Evolutionary conservation across 2,888 invertebrate genomes (phyloP), one percentile per base, ranked within the genome.

Genomic region (Himalopsyche japonica): DNA sequence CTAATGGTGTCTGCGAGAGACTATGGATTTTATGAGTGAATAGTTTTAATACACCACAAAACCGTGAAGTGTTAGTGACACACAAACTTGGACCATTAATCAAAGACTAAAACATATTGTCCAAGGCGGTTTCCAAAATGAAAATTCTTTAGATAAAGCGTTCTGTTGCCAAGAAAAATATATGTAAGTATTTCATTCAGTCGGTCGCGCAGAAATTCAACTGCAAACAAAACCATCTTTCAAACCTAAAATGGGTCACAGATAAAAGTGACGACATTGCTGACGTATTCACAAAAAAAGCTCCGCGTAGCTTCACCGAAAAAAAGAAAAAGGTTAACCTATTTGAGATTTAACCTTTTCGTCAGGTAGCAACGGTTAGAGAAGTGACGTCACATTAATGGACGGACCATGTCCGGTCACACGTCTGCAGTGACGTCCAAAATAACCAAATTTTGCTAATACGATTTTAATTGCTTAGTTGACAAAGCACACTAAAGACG

Each of bases 291-390:
- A 70, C 12, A 70, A 70, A 70, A 32, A 70, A 70, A 70, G 70
- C 70, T 7, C 70, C 70, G 15, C 24, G n/a, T 30, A 57, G 8
- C 20, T 8, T 24, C 24, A 20, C 20, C 57, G 20, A 48, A 81
- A 81, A 76, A 37, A 81, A 76, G 76, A 30, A 81, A 81, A 82
- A 57, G 82, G 82, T 82, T 49, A 76, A 82, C 47, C 48, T 77
- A 82, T 82, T 57, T 37, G 82, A 82, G 82, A 81, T 81, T 81
- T 81, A 37, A 49, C 76, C 37, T 47, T 82, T 82, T 82, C 49
- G 70, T 70, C 70, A 70, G 70, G 70, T 70, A 70, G 70, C 70
- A 27, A 70, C 30, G 70, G 70, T 70, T 70, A 70, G 70, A 27
- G 27, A 70, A 70, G 70, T 70, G 70, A 70, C 70, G 70, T 70